Conservation (phyloP, 2,797 vertebrate species). For the Sebastes iracundus region DNA sequence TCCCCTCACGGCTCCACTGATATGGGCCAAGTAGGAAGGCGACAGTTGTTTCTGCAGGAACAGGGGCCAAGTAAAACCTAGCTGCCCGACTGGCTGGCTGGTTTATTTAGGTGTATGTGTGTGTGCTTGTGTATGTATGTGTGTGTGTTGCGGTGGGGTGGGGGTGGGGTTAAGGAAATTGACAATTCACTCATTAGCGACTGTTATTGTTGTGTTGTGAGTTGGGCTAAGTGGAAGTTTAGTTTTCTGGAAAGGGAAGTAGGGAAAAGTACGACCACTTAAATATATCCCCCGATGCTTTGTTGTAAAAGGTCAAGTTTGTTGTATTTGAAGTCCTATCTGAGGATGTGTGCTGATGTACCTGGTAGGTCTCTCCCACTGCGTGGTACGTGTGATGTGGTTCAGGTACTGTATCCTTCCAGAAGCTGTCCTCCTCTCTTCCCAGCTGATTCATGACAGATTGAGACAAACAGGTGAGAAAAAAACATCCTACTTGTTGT, state of each 20-base stretch:
- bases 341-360: slow-evolving; percentile 60
- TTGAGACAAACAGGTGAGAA: slow-evolving; percentile 58
- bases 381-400: slow-evolving; percentile 95
- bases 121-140: not conserved
- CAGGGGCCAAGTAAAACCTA: slow-evolving; percentile 63
- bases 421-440: slow-evolving; percentile 93
- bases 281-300: not conserved
- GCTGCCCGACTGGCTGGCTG: slow-evolving; percentile 58
- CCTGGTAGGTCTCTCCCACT: slow-evolving; percentile 96
- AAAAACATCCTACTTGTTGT: not conserved
- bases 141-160: not conserved
- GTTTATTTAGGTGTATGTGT: slow-evolving; percentile 29
- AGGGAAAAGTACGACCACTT: slow-evolving; percentile 13
- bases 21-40: slow-evolving; percentile 74
- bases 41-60: slow-evolving; percentile 73
- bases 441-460: slow-evolving; percentile 85
- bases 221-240: slow-evolving; percentile 12
- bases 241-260: slow-evolving; percentile 18
- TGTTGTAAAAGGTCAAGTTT: slow-evolving; percentile 4
- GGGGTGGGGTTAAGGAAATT: slow-evolving; percentile 44
- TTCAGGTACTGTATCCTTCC: slow-evolving; percentile 97
- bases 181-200: slow-evolving; percentile 58
- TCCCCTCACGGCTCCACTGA: slow-evolving; percentile 61
- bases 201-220: slow-evolving; percentile 55
- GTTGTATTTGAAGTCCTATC: not conserved